Percentiles rank a stretch among this genome's conserved stretches.
These are phyloP conservation scores for Dryocosmus kuriphilus DNA, from an alignment of 2,888 invertebrate genomes.

Conservation along the genomic window DNA sequence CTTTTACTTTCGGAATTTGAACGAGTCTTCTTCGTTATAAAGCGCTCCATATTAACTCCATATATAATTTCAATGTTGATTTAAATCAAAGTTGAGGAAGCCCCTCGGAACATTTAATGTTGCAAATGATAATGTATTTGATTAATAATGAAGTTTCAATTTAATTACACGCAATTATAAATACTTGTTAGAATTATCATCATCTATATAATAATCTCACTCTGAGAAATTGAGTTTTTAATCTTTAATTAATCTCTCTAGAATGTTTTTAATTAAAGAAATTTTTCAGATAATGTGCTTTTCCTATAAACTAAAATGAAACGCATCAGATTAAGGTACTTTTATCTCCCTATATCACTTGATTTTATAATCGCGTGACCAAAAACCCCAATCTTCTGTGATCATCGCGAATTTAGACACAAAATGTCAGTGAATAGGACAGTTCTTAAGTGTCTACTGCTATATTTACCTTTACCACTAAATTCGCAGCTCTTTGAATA, in stretches of 20 bases:
- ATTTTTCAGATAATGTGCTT: background rate
- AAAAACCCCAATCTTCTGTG: background rate
- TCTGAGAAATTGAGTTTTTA: background rate
- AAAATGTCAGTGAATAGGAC: background rate
- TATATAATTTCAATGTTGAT: background rate
- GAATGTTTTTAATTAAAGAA: background rate
- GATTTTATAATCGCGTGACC: slow-evolving; percentile 20
- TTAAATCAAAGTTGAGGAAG: background rate
- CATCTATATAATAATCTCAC: background rate
- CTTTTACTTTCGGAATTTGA: background rate
- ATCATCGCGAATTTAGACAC: background rate
- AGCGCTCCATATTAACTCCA: background rate
- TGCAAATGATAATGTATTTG: background rate
- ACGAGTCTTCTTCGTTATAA: background rate
- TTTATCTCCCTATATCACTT: background rate
- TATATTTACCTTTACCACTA: background rate
- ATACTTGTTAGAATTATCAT: background rate
- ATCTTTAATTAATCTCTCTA: background rate
- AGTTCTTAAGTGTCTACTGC: background rate
- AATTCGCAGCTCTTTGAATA: background rate
- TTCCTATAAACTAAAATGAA: background rate
- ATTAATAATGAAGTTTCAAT: background rate
- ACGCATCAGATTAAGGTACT: background rate
- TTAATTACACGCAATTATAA: background rate
- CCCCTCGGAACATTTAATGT: background rate